Evolutionary conservation across 2,888 invertebrate genomes (phyloP).

Genomic region (Chouioia cunea): DNA sequence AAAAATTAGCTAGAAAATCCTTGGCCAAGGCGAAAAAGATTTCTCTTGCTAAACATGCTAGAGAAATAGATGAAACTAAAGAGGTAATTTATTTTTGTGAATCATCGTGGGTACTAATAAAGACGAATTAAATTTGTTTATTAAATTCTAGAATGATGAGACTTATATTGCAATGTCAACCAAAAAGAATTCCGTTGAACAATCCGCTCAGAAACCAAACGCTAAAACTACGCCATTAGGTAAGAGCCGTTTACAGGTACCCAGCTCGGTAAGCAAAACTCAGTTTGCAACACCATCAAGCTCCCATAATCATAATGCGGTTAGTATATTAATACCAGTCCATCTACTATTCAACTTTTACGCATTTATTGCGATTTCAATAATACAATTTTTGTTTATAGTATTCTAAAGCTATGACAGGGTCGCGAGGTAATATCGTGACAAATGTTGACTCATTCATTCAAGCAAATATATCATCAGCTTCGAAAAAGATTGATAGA

Average conservation of each 20-base stretch:
- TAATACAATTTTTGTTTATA: slow-evolving; percentile 47
- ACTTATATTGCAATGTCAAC: slow-evolving; percentile 10
- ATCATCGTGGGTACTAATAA: slow-evolving; percentile 8
- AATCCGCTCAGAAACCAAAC: slow-evolving; percentile 50
- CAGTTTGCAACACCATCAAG: slow-evolving; percentile 57
- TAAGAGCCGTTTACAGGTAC: slow-evolving; percentile 57
- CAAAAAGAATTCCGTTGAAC: slow-evolving; percentile 48
- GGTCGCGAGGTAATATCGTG: slow-evolving; percentile 63
- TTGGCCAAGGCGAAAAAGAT: slow-evolving; percentile 62
- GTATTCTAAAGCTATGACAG: slow-evolving; percentile 62
- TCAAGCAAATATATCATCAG: slow-evolving; percentile 61
- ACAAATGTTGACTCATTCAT: slow-evolving; percentile 57
- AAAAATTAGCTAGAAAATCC: slow-evolving; percentile 62
- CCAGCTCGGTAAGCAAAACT: slow-evolving; percentile 58
- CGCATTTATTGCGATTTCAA: background rate
- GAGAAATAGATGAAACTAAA: slow-evolving; percentile 58
- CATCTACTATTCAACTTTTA: background rate
- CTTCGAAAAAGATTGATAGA: slow-evolving; percentile 57
- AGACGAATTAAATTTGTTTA: slow-evolving; percentile 13
- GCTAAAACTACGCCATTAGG: slow-evolving; percentile 59
- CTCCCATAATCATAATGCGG: slow-evolving; percentile 48
- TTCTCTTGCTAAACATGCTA: slow-evolving; percentile 57
- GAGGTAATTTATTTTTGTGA: slow-evolving; percentile 55
- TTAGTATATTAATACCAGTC: slow-evolving; percentile 42
- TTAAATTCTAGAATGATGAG: slow-evolving; percentile 9